These are phyloP conservation scores for Teleiodes luculella DNA, from an alignment of 2,888 invertebrate species.

Conservation along the genomic window DNA sequence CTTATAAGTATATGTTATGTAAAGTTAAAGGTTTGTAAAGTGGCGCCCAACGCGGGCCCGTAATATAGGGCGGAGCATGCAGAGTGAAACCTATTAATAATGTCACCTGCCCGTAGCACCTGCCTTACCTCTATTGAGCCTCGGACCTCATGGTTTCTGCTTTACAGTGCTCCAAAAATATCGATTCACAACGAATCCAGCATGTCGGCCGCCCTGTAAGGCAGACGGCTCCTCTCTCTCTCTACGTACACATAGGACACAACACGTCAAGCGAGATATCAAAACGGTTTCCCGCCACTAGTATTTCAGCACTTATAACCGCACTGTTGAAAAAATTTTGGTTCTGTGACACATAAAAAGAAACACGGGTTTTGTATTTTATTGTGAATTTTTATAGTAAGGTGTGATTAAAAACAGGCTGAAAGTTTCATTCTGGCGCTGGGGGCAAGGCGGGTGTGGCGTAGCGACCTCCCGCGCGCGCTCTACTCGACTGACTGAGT, in stretches of 20 bases:
- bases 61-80: slow-evolving; percentile 21
- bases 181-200: slow-evolving; percentile 77
- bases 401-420: slow-evolving; percentile 58
- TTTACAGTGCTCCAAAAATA: slow-evolving; percentile 74
- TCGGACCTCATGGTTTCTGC: slow-evolving; percentile 70
- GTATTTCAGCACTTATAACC: slow-evolving; percentile 59
- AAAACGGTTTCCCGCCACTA: slow-evolving; percentile 78
- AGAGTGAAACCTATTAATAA: slow-evolving; percentile 42
- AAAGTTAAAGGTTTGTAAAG: slow-evolving; percentile 1
- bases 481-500: slow-evolving; percentile 73
- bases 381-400: slow-evolving; percentile 35
- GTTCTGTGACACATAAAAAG: slow-evolving; percentile 27
- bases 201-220: slow-evolving; percentile 76
- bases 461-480: slow-evolving; percentile 56
- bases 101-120: no score
- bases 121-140: slow-evolving; percentile 71
- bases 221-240: slow-evolving; percentile 72
- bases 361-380: slow-evolving; percentile 35
- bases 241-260: slow-evolving; percentile 76
- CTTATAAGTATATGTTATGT: background rate
- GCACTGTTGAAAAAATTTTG: slow-evolving; percentile 36
- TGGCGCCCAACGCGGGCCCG: slow-evolving; percentile 18
- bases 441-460: slow-evolving; percentile 40
- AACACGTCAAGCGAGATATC: slow-evolving; percentile 76
- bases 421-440: slow-evolving; percentile 64